These are phyloP conservation scores for Enteromius fasciolatus DNA, from an alignment of 2,797 vertebrate species.

Conservation along the genomic window DNA sequence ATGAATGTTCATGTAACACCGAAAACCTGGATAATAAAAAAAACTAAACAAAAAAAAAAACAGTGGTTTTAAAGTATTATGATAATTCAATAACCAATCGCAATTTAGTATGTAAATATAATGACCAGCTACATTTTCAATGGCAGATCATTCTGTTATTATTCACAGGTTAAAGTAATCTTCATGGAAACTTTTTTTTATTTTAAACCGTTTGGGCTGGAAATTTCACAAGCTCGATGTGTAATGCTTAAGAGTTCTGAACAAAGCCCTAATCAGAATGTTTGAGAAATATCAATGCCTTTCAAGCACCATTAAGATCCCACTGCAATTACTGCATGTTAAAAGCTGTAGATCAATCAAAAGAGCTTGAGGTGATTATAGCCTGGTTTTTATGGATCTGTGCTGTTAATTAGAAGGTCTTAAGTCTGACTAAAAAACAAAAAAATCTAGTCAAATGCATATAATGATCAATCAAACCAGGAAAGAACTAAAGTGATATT, in stretches of 20 bases:
- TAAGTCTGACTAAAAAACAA: background rate
- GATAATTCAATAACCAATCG: background rate
- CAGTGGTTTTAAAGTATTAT: background rate
- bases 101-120: background rate
- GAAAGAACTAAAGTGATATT: background rate
- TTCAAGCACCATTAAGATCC: background rate
- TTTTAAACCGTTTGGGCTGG: background rate
- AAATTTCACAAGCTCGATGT: background rate
- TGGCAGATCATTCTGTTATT: no score
- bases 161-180: background rate
- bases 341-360: conserved; percentile 29
- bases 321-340: background rate
- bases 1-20: no score
- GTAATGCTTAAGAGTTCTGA: conserved; percentile 1
- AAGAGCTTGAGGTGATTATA: background rate
- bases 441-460: background rate
- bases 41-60: background rate
- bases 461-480: background rate
- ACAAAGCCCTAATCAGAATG: conserved; percentile 2
- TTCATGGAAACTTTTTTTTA: background rate
- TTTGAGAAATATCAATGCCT: conserved; percentile 11
- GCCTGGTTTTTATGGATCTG: background rate
- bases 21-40: background rate
- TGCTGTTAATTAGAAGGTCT: conserved; percentile 7
- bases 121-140: background rate